Percentiles rank a stretch among this genome's conserved stretches.
Conservation (phyloP, 2,797 vertebrate species). For the Mormyrops boulengeri region DNA sequence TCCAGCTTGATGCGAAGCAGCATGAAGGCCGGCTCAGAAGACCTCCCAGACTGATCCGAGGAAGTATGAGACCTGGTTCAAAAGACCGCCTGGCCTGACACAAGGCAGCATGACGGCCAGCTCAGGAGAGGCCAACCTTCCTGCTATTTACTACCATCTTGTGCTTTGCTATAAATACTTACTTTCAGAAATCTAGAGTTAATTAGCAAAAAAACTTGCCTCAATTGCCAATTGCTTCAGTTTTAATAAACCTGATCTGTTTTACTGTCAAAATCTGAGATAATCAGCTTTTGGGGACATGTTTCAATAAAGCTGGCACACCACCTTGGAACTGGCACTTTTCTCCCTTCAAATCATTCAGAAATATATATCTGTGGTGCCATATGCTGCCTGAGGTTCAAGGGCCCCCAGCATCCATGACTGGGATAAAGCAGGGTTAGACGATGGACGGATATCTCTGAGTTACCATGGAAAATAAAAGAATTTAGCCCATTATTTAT, state of each 20-base stretch:
- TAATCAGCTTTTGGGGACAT: not conserved
- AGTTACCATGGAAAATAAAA: not conserved
- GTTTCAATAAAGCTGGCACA: not conserved
- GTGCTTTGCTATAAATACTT: not conserved
- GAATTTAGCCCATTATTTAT: not conserved
- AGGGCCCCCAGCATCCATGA: not conserved
- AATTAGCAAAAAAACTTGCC: not conserved
- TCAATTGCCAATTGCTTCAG: not conserved
- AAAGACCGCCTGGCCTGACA: not conserved
- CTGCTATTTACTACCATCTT: not conserved
- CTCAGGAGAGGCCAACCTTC: not conserved
- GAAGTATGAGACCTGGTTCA: not conserved
- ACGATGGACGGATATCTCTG: not conserved
- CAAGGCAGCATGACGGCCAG: not conserved
- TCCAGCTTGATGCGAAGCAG: no score
- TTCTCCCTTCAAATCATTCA: not conserved
- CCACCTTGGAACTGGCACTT: not conserved
- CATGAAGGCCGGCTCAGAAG: no score
- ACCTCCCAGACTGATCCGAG: no score
- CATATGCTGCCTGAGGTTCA: not conserved
- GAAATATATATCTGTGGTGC: not conserved
- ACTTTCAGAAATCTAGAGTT: not conserved
- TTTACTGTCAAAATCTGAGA: not conserved
- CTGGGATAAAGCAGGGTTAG: not conserved
- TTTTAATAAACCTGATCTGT: not conserved